Evolutionary conservation across 64 coral and sea anemone species (phyloP).

Genomic region (Acropora tenuis): DNA sequence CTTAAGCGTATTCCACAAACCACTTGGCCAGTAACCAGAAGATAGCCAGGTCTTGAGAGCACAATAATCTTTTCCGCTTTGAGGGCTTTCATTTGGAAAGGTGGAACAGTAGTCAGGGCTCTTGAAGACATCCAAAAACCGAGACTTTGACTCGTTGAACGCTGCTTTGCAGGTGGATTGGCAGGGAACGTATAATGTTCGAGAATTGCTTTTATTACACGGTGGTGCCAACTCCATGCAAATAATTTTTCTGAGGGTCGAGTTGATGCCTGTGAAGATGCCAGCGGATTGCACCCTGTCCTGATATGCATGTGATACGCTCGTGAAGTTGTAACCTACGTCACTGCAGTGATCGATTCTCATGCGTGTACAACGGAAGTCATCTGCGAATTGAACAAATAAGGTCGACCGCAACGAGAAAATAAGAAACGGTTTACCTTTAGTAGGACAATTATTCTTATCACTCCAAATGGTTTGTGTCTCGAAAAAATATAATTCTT

Average conservation of each 20-base stretch:
- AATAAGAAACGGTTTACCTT: not conserved
- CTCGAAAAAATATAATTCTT: not conserved
- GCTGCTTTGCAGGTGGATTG: slow-evolving; percentile 1
- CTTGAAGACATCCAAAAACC: slow-evolving; percentile 3
- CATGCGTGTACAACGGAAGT: not conserved
- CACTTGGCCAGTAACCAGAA: slow-evolving; percentile 4
- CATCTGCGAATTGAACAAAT: not conserved
- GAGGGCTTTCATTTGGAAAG: not conserved
- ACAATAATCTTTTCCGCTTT: not conserved
- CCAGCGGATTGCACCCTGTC: not conserved
- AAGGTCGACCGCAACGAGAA: not conserved
- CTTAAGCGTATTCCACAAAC: not conserved
- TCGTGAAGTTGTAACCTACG: not conserved
- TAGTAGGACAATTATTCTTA: no score
- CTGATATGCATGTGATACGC: slow-evolving; percentile 21
- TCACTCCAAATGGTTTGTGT: no score
- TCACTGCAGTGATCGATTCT: not conserved
- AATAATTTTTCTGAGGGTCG: slow-evolving; percentile 16
- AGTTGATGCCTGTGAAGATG: not conserved
- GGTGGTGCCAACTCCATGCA: slow-evolving; percentile 43
- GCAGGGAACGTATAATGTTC: slow-evolving; percentile 9
- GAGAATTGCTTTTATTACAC: not conserved
- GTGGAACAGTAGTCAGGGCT: not conserved
- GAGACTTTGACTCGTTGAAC: not conserved
- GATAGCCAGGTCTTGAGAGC: not conserved